Evolutionary conservation across 2,113 vertebrate genomes (phyloP).

Genomic region (Hydrochoerus hydrochaeris): DNA sequence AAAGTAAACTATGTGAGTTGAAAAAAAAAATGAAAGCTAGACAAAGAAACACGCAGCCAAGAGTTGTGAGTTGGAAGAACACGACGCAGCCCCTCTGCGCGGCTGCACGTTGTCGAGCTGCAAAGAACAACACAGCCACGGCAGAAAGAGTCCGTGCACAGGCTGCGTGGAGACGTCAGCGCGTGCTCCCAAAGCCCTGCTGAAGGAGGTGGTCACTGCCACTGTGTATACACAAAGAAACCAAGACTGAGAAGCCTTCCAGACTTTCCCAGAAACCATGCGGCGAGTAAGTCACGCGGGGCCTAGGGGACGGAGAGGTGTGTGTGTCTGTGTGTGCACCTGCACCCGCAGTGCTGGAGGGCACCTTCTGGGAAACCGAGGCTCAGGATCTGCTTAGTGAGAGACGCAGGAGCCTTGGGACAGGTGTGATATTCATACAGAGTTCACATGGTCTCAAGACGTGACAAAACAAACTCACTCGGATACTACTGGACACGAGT

Average conservation of each 20-base stretch:
- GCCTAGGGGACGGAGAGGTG: not conserved
- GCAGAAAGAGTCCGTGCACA: not conserved
- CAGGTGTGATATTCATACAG: not conserved
- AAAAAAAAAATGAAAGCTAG: constrained; percentile 62
- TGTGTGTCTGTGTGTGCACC: fast-evolving
- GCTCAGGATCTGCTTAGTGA: not conserved
- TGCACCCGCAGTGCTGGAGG: fast-evolving
- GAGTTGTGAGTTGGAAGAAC: not conserved
- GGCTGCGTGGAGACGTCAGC: not conserved
- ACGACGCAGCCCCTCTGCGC: not conserved
- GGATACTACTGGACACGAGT: not conserved
- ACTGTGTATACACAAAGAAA: not conserved
- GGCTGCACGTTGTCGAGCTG: not conserved
- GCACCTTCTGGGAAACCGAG: not conserved
- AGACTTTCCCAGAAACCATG: not conserved
- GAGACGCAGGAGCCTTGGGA: not conserved
- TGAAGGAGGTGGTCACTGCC: not conserved
- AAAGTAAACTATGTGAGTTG: constrained; percentile 69
- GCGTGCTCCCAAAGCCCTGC: not conserved
- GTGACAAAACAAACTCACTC: not conserved
- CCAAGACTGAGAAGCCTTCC: not conserved
- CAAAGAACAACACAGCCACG: not conserved
- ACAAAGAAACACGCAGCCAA: constrained; percentile 55
- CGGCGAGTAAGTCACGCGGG: not conserved
- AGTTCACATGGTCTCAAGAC: not conserved